Base-by-base conservation (phyloP, 1,140 invertebrate genomes). In the Catajapyx aquilonaris region DNA sequence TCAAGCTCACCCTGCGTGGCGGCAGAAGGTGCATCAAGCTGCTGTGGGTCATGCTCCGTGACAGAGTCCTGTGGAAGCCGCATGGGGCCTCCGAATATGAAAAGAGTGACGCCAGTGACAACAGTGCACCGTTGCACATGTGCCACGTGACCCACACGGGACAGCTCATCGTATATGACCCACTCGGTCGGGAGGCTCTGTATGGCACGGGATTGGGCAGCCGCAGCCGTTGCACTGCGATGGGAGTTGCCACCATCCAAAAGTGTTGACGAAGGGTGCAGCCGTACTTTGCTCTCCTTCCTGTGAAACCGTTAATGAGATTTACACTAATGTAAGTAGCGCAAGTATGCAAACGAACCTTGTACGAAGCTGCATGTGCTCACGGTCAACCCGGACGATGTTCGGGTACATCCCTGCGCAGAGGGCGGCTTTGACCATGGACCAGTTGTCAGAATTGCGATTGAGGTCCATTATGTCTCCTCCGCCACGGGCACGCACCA, bases 401-500 rank as follows among this genome's bases (percentile, higher is more conserved):
- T 87, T 84, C 1, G 88, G 87, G 61, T 91, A 94, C 19, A 81
- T 60, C 2, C 86, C 87, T 19, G 76, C 77, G 34, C 74, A 71
- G 3, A 96, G 51, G 3, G 83, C 81, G 2, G 84, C 87, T 57
- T 94, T 95, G 0, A 95, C 76, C 10, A 91, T 68, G 11, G 80
- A 71, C 86, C 87, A 94, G 55, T 81, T 84, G 47, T 81, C 74
- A 1, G 86, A 84, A 58, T 90, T 83, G 0, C 62, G 54, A 59
- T 94, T 95, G 3, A 81, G 60, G 44, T 75, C 73, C 44, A 72
- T 60, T 19, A 86, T 76, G 48, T 81, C 76, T 1, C 77, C 69
- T 3, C 69, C 61, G 1, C 78, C 80, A 46, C 73, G 61, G 0
- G 72, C 66, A 38, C 76, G 69, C 1, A 96, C 72, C 48, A 94